phyloP scores from a whole-genome alignment of 2,797 vertebrate species.

The Enteromius fasciolatus region DNA sequence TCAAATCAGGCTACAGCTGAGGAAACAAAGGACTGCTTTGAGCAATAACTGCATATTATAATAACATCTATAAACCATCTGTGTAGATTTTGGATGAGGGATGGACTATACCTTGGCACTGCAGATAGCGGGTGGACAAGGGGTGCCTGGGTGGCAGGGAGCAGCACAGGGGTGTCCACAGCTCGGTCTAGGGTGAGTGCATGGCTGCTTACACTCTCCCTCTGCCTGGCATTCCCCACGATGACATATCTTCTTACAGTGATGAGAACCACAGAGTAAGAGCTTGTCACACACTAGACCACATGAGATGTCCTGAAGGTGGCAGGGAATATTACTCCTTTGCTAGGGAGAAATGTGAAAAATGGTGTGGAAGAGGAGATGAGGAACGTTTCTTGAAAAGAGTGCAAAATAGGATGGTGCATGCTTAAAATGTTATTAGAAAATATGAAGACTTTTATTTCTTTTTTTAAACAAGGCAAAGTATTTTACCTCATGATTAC shows the following conservation, averaged over 20 bases:
- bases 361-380: neutral
- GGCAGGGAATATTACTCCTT: conserved; percentile 96
- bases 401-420: neutral
- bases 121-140: conserved; percentile 86
- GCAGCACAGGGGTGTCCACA: conserved; percentile 92
- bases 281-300: conserved; percentile 88
- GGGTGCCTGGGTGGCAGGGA: conserved; percentile 85
- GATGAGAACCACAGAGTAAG: conserved; percentile 89
- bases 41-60: neutral
- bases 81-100: neutral
- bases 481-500: conserved; percentile 92
- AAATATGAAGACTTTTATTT: neutral
- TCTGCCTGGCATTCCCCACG: conserved; percentile 88
- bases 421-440: neutral
- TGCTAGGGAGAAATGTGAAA: conserved; percentile 72
- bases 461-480: too few species aligned
- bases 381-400: neutral
- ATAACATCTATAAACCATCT: neutral
- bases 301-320: conserved; percentile 95
- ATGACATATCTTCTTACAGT: conserved; percentile 93
- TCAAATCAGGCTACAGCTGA: conserved; percentile 4
- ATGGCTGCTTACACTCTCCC: conserved; percentile 89
- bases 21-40: neutral
- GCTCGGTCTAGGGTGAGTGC: conserved; percentile 80
- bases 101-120: conserved; percentile 82